A percentile compares a stretch with the other conserved stretches of the same genome.
phyloP scores from a whole-genome alignment of 2,113 vertebrate species.

The Chloropsis hardwickii region DNA sequence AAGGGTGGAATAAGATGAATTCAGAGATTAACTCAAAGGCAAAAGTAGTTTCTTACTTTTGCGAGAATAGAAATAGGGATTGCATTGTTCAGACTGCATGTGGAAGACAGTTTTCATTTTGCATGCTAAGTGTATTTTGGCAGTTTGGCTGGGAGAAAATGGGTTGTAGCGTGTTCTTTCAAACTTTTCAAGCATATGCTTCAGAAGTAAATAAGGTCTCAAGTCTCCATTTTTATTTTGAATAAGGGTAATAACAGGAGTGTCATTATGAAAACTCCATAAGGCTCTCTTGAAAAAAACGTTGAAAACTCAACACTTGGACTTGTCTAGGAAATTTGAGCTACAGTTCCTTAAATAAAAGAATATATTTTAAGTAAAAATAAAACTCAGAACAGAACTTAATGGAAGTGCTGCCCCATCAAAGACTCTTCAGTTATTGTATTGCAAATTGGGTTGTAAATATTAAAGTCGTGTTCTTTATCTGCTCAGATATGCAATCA shows the following conservation, averaged over 20 bases:
- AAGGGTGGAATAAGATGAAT: not conserved
- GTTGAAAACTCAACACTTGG: not conserved
- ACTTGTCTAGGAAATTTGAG: not conserved
- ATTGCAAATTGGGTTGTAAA: not conserved
- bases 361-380: not conserved
- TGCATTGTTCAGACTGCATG: not conserved
- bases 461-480: not conserved
- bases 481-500: not conserved
- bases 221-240: not conserved
- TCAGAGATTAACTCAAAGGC: not conserved
- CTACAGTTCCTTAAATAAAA: not conserved
- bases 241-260: not conserved
- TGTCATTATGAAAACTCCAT: not conserved
- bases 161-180: not conserved
- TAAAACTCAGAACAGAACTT: not conserved
- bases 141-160: not conserved
- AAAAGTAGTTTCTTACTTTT: not conserved
- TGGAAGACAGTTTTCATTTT: not conserved
- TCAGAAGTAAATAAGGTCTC: not conserved
- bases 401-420: not conserved
- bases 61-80: not conserved
- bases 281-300: not conserved
- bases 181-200: not conserved
- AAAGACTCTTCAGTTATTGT: not conserved
- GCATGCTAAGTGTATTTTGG: not conserved